phyloP scores from a whole-genome alignment of 2,888 invertebrate species.

The Dusona sp. region DNA sequence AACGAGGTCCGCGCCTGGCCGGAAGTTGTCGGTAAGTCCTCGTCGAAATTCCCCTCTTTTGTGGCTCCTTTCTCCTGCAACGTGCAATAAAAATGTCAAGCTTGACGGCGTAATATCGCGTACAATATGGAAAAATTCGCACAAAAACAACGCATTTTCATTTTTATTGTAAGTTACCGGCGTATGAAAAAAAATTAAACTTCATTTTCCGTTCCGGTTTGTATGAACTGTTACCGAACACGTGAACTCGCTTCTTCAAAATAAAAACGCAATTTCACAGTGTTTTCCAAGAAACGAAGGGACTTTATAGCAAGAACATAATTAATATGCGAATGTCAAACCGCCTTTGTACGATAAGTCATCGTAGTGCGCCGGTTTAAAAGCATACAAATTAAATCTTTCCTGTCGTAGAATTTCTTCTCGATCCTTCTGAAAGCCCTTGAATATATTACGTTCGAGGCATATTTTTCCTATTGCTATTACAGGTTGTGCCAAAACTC shows the following conservation, averaged over 20 bases:
- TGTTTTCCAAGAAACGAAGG: constrained; percentile 1
- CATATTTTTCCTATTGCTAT: constrained; percentile 10
- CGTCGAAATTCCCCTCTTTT: constrained; percentile 52
- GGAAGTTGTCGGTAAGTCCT: constrained; percentile 59
- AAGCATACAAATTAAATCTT: constrained; percentile 9
- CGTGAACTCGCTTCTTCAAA: not conserved
- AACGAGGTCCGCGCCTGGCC: constrained; percentile 55
- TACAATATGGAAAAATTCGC: not conserved
- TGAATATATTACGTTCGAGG: constrained; percentile 29
- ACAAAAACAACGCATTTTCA: not conserved
- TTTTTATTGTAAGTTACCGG: no score
- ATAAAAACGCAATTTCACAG: not conserved
- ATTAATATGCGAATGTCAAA: constrained; percentile 34
- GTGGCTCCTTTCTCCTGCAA: constrained; percentile 23
- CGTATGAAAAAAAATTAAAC: no score
- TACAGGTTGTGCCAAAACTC: not conserved
- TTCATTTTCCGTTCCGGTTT: not conserved
- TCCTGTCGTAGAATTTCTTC: constrained; percentile 7
- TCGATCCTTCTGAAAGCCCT: constrained; percentile 18
- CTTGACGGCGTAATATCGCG: not conserved
- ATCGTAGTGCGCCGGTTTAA: constrained; percentile 20
- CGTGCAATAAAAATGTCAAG: constrained; percentile 17
- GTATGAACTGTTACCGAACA: not conserved
- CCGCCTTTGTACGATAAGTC: not conserved
- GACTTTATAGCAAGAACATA: constrained; percentile 24